These are phyloP conservation scores for Steinernema feltiae DNA, from an alignment of 1,140 invertebrate genomes.

Conservation along the genomic window DNA sequence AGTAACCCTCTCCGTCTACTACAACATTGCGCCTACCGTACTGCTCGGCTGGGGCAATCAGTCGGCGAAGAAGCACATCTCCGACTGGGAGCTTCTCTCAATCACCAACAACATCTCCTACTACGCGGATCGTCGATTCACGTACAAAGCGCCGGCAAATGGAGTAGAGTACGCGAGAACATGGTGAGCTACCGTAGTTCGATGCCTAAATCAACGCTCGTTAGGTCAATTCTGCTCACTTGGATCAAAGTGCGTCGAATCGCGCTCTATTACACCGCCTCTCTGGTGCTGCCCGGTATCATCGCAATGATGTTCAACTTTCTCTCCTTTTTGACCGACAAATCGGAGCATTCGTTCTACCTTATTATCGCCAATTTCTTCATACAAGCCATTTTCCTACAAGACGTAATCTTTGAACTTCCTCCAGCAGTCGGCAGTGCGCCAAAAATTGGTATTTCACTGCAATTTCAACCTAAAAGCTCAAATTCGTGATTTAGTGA, in stretches of 20 bases:
- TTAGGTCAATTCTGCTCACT: slow-evolving; percentile 18
- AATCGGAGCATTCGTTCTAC: slow-evolving; percentile 35
- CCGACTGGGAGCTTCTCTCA: slow-evolving; percentile 37
- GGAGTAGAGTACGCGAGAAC: slow-evolving; percentile 30
- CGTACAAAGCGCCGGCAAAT: slow-evolving; percentile 25
- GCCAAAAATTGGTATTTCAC: slow-evolving; percentile 32
- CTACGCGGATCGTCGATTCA: slow-evolving; percentile 18
- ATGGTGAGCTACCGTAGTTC: slow-evolving; percentile 22
- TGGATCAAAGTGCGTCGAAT: slow-evolving; percentile 27
- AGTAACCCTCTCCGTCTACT: slow-evolving; percentile 35
- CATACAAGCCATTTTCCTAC: slow-evolving; percentile 38
- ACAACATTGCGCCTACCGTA: slow-evolving; percentile 27
- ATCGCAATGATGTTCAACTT: slow-evolving; percentile 34
- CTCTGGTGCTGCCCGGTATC: slow-evolving; percentile 34
- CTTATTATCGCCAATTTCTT: slow-evolving; percentile 40
- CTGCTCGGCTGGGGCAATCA: slow-evolving; percentile 40
- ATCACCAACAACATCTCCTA: slow-evolving; percentile 27
- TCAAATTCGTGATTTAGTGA: not conserved
- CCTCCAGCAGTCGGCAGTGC: slow-evolving; percentile 36
- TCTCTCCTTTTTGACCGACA: slow-evolving; percentile 33
- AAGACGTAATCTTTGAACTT: slow-evolving; percentile 28
- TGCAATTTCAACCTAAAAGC: not conserved
- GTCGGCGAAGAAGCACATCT: slow-evolving; percentile 35
- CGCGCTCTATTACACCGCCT: slow-evolving; percentile 28
- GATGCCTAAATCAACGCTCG: not conserved